Conservation (phyloP, 2,888 invertebrate genomes). For the Acronicta psi region DNA sequence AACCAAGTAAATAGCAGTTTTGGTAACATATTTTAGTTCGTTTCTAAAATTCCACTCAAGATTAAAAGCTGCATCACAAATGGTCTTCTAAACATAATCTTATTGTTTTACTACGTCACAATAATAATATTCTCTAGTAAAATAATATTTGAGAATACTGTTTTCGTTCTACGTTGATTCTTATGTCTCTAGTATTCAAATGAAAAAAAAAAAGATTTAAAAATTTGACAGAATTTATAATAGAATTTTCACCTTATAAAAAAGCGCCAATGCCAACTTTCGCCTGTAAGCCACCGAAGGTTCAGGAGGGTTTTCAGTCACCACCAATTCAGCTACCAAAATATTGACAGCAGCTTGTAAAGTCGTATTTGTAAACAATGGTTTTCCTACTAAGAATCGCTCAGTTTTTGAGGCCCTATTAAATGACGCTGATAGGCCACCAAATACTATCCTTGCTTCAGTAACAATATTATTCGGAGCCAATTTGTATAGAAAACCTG, state of each 20-base stretch:
- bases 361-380: conserved; percentile 73
- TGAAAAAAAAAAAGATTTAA: no score
- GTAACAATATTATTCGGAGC: conserved; percentile 54
- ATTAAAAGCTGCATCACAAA: no score
- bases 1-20: no score
- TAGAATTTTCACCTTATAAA: conserved; percentile 69
- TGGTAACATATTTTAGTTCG: no score
- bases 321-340: conserved; percentile 66
- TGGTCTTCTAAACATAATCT: no score
- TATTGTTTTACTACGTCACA: no score
- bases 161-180: no score
- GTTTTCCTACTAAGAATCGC: conserved; percentile 77
- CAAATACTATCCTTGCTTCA: conserved; percentile 87
- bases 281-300: conserved; percentile 88
- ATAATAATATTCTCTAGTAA: no score
- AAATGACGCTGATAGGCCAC: conserved; percentile 84
- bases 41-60: no score
- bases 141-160: no score
- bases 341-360: conserved; percentile 73
- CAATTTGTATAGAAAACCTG: conserved; percentile 90
- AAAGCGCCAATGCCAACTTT: conserved; percentile 88
- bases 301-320: conserved; percentile 80
- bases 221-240: not conserved
- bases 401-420: conserved; percentile 87
- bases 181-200: no score